A percentile compares a stretch with the other conserved stretches of the same genome.
Evolutionary conservation across 1,140 invertebrate species (phyloP).

Genomic region (Lineus longissimus): DNA sequence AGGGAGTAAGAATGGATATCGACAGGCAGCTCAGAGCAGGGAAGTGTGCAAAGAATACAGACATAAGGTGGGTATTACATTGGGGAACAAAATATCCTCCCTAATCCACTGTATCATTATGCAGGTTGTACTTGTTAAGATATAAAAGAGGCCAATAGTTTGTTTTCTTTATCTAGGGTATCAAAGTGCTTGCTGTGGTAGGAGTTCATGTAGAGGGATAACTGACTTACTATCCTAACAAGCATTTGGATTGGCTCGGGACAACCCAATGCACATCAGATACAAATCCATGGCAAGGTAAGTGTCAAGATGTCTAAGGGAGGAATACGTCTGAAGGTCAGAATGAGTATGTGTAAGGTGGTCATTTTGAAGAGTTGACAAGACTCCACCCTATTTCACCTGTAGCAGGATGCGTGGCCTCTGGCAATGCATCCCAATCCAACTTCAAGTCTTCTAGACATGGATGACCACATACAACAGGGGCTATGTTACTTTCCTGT

Average conservation of each 20-base stretch:
- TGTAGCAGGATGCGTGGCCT: slow-evolving; percentile 69
- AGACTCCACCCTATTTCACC: slow-evolving; percentile 24
- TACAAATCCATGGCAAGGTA: too few relatives aligned
- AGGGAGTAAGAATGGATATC: neutral
- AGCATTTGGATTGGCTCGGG: too few relatives aligned
- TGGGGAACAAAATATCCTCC: neutral
- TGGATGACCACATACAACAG: slow-evolving; percentile 27
- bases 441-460: slow-evolving; percentile 31
- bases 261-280: too few relatives aligned
- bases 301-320: too few relatives aligned
- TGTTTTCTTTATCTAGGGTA: neutral
- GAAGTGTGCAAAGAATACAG: neutral
- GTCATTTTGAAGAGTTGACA: neutral
- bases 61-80: neutral
- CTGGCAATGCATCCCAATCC: slow-evolving; percentile 65
- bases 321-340: too few relatives aligned
- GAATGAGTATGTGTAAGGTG: too few relatives aligned
- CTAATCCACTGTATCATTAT: too few relatives aligned
- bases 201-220: too few relatives aligned
- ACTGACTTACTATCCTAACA: too few relatives aligned
- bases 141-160: neutral
- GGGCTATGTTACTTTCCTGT: slow-evolving; percentile 26
- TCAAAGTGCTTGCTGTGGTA: too few relatives aligned
- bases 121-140: neutral
- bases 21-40: neutral